A percentile compares a stretch with the other conserved stretches of the same genome.
phyloP scores from a whole-genome alignment of 2,888 invertebrate genomes.

The Eupithecia inturbata region DNA sequence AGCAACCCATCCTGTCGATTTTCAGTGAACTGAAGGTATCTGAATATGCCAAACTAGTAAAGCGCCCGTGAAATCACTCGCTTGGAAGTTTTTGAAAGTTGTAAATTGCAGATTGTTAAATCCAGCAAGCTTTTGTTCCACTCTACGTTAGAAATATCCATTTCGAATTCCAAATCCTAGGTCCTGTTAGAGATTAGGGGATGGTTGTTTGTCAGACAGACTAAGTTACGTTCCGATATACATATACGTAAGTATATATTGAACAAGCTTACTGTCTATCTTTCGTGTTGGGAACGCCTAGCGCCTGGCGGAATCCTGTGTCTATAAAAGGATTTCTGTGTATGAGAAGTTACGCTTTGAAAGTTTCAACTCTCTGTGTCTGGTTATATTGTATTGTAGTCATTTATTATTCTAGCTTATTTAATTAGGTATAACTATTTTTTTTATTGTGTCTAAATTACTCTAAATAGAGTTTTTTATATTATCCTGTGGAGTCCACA shows the following conservation, averaged over 20 bases:
- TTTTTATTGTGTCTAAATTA: too few species aligned
- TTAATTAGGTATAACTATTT: too few species aligned
- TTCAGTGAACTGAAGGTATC: slow-evolving; percentile 46
- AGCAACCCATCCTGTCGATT: slow-evolving; percentile 46
- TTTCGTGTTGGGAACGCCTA: slow-evolving; percentile 31
- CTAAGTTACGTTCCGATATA: not conserved
- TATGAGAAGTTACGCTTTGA: slow-evolving; percentile 20
- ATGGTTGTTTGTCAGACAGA: not conserved
- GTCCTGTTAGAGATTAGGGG: not conserved
- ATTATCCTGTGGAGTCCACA: not conserved
- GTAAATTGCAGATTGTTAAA: not conserved
- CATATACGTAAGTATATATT: slow-evolving; percentile 24
- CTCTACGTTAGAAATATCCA: not conserved
- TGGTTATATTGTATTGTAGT: slow-evolving; percentile 9
- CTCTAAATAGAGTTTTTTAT: too few species aligned
- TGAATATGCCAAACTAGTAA: slow-evolving; percentile 35
- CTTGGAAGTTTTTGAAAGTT: slow-evolving; percentile 8
- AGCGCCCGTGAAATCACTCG: not conserved
- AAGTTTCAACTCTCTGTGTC: slow-evolving; percentile 12
- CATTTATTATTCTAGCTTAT: not conserved
- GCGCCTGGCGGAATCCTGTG: slow-evolving; percentile 23
- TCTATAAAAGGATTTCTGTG: slow-evolving; percentile 37
- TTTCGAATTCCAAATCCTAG: not conserved
- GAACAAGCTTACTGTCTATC: slow-evolving; percentile 43
- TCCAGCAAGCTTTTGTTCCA: not conserved